Conservation (phyloP, 1,140 invertebrate species). For the Sitodiplosis mosellana region DNA sequence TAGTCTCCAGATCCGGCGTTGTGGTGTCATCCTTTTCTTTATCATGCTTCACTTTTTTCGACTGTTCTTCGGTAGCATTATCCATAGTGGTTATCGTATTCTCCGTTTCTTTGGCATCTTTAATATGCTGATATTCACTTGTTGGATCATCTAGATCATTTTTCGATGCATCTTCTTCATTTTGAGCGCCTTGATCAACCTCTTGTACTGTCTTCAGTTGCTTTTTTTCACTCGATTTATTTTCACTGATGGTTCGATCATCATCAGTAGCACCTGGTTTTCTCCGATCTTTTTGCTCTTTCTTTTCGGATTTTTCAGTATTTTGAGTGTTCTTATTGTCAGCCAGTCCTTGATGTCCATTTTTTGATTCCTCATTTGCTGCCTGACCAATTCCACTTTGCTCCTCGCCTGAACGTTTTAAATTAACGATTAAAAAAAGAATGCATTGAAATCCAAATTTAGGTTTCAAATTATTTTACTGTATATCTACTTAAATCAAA, state of each 20-base stretch:
- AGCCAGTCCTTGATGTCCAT: slow-evolving; percentile 37
- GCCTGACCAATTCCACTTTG: slow-evolving; percentile 40
- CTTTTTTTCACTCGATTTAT: slow-evolving; percentile 28
- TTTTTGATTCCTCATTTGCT: slow-evolving; percentile 34
- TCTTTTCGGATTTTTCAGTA: slow-evolving; percentile 21
- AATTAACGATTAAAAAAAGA: too few species aligned
- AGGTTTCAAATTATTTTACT: too few species aligned
- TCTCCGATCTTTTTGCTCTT: slow-evolving; percentile 17
- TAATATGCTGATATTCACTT: slow-evolving; percentile 63
- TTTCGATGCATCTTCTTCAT: slow-evolving; percentile 30
- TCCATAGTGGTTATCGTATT: slow-evolving; percentile 37
- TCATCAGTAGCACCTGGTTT: slow-evolving; percentile 29
- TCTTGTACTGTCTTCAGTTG: slow-evolving; percentile 37
- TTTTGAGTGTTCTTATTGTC: slow-evolving; percentile 26
- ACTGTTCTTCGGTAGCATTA: slow-evolving; percentile 66
- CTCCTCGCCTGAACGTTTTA: slow-evolving; percentile 24
- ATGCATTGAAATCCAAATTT: too few species aligned
- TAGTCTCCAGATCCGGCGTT: slow-evolving; percentile 33
- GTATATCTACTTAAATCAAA: too few species aligned
- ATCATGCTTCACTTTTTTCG: slow-evolving; percentile 42
- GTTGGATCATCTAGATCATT: slow-evolving; percentile 28
- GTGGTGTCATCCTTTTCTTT: slow-evolving; percentile 33
- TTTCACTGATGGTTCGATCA: slow-evolving; percentile 38
- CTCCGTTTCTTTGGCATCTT: slow-evolving; percentile 50
- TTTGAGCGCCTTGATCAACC: slow-evolving; percentile 16